A percentile compares a stretch with the other conserved stretches of the same genome.
phyloP scores from a whole-genome alignment of 2,797 vertebrate species.

The Cheirogaleus major region DNA sequence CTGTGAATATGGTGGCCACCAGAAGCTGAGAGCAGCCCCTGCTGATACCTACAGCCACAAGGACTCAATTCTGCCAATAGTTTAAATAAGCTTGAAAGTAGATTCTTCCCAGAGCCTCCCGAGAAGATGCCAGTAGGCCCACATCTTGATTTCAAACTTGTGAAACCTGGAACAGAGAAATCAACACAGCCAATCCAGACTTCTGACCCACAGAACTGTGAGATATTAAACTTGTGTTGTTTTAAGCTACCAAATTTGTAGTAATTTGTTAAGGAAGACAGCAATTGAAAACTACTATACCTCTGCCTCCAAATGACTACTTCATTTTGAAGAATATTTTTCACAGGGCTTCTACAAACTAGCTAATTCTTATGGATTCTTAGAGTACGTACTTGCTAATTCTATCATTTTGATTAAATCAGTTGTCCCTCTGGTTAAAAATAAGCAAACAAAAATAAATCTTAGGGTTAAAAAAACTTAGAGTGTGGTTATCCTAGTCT shows the following conservation, averaged over 20 bases:
- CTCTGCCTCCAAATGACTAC: neutral
- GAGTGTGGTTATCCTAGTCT: neutral
- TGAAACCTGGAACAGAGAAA: neutral
- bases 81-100: neutral
- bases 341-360: neutral
- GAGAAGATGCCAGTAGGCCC: neutral
- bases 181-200: neutral
- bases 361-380: neutral
- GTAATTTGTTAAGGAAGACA: neutral
- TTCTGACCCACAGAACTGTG: neutral
- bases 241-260: neutral
- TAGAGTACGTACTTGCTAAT: neutral
- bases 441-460: conserved; percentile 1
- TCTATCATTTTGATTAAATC: neutral
- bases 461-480: neutral
- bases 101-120: neutral
- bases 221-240: neutral
- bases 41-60: neutral
- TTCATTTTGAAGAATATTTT: conserved; percentile 7
- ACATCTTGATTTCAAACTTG: neutral
- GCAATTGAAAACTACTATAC: neutral
- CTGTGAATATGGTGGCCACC: neutral
- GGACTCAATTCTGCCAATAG: neutral
- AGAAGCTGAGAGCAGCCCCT: neutral
- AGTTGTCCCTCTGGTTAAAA: neutral